A percentile compares a stretch with the other conserved stretches of the same genome.
These are phyloP conservation scores for Silvanus unidentatus DNA, from an alignment of 2,888 invertebrate genomes.

Conservation along the genomic window DNA sequence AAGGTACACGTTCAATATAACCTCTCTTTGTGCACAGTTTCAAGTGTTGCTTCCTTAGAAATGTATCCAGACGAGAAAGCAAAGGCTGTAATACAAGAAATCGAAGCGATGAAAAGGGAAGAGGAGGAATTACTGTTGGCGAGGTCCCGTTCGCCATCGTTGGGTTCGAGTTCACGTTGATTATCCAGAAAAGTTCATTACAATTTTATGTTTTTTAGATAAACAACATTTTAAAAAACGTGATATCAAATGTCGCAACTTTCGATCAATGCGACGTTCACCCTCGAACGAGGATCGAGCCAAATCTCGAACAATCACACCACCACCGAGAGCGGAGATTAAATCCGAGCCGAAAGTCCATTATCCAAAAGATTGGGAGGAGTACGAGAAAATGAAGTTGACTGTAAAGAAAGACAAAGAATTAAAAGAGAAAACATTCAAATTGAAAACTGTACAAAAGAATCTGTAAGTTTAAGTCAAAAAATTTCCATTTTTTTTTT, in stretches of 20 bases:
- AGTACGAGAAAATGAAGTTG: conserved; percentile 24
- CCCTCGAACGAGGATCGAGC: conserved; percentile 17
- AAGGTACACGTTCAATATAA: neutral
- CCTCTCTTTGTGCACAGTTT: neutral
- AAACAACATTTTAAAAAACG: conserved; percentile 23
- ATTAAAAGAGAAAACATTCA: conserved; percentile 21
- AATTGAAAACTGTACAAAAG: conserved; percentile 3
- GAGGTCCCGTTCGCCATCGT: conserved; percentile 16
- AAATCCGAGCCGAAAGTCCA: conserved; percentile 7
- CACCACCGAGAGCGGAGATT: conserved; percentile 4
- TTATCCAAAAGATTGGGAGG: conserved; percentile 32
- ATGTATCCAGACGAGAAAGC: conserved; percentile 33
- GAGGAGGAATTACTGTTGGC: conserved; percentile 12
- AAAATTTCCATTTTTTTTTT: neutral
- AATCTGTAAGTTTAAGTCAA: neutral
- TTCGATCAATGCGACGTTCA: conserved; percentile 22
- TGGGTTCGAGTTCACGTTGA: conserved; percentile 9
- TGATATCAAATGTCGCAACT: conserved; percentile 30
- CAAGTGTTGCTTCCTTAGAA: too few relatives aligned
- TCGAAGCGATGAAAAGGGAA: conserved; percentile 38
- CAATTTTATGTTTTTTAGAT: too few relatives aligned
- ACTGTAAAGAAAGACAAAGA: conserved; percentile 17
- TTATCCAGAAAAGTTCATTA: neutral
- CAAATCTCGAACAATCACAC: neutral
- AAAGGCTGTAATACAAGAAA: conserved; percentile 40